A percentile compares a stretch with the other conserved stretches of the same genome.
These are phyloP conservation scores for Micrastur ruficollis DNA, from an alignment of 2,797 vertebrate species.

Conservation along the genomic window DNA sequence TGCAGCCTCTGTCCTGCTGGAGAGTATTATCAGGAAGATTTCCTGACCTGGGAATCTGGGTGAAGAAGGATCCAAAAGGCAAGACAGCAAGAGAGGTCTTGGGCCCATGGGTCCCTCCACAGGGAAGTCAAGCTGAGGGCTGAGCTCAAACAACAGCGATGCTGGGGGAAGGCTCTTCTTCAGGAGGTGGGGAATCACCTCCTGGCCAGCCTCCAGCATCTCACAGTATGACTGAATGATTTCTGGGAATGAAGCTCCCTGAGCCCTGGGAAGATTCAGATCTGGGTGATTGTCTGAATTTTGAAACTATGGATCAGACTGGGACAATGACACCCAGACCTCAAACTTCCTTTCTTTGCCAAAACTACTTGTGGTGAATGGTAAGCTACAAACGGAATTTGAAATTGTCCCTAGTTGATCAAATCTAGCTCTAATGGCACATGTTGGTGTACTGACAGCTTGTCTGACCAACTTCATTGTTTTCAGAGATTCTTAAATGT, in stretches of 20 bases:
- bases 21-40: neutral
- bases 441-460: neutral
- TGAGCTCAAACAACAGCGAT: neutral
- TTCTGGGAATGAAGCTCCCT: neutral
- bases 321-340: neutral
- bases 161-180: neutral
- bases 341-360: neutral
- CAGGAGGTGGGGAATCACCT: neutral
- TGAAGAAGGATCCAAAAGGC: neutral
- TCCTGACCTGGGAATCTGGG: neutral
- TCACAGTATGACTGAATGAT: rapidly evolving
- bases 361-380: neutral
- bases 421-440: neutral
- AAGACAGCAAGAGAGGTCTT: neutral
- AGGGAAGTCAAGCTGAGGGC: neutral
- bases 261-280: neutral
- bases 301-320: neutral
- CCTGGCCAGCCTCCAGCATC: neutral
- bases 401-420: neutral
- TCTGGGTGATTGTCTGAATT: neutral
- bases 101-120: too few relatives aligned
- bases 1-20: neutral
- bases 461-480: neutral
- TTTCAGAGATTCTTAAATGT: neutral
- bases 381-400: neutral